Base-by-base conservation (phyloP, 2,797 vertebrate genomes). In the Ibycter americanus region DNA sequence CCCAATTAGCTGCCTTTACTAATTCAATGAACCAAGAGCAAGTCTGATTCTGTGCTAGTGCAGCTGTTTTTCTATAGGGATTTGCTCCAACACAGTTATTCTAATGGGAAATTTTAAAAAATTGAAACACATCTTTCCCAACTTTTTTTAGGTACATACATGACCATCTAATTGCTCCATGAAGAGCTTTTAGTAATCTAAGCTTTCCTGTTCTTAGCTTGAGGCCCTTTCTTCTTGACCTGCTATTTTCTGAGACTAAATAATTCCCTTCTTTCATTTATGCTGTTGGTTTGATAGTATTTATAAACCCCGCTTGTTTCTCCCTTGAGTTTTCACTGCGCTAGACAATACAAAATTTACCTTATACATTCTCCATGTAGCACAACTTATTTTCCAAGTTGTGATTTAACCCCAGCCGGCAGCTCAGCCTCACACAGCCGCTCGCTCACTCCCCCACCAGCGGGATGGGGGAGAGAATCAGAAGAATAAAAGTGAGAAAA, bases 251-350 rank as follows among this genome's bases (percentile, higher is more conserved):
- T 56, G 56, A 83, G 31, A 67, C 29, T 29, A 70, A 91, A 34
- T 87, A 63, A 90, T 87, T 94, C 38, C 32, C 40, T 87, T 95
- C 32, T 90, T 93, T 91, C 29, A 47, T 84, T 93, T 90, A 32
- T 82, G 29, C 11, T 92, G 46, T 54, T 61, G 49, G 38, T 67
- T 88, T 72, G 21, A 36, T 55, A 54, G 54, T 79, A 82, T 93
- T 88, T 90, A 61, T 58, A 74, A 91, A 83, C 7, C 12, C 12
- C 72, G 29, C 51, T 63, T 52, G 22, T 82, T 82, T 84, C 42
- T 91, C 52, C 72, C 73, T 67, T 38, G 71, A 46, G 22, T 51
- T 86, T 93, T 86, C 38, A 52, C 46, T 82, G 25, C 2, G 3
- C 22, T 55, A 92, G 46, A 72, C 54, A 51, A 61, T 29, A 52